Evolutionary conservation across 2,113 vertebrate species (phyloP).

Genomic region (Craseonycteris thonglongyai): DNA sequence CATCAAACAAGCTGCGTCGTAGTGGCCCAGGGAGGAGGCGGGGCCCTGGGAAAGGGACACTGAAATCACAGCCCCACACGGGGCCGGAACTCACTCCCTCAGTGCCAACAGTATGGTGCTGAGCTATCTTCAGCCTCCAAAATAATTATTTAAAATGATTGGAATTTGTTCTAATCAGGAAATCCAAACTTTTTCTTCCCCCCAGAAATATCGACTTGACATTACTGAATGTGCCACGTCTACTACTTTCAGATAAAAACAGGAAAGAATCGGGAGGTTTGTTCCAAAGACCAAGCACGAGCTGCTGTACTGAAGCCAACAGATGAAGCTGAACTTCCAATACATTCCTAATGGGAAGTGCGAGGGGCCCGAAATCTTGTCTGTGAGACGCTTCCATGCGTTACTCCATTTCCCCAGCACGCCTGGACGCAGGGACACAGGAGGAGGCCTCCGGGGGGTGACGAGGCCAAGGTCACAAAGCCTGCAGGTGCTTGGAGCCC

Average conservation of each 20-base stretch:
- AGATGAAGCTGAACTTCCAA: not conserved
- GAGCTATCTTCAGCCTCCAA: conserved; percentile 49
- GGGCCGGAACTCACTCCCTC: conserved; percentile 46
- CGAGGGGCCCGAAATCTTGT: not conserved
- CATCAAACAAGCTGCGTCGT: conserved; percentile 52
- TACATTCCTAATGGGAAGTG: not conserved
- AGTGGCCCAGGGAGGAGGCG: no score
- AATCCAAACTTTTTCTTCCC: not conserved
- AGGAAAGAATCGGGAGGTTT: conserved; percentile 13
- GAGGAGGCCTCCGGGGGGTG: no score
- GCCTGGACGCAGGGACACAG: no score
- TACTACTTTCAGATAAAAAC: not conserved
- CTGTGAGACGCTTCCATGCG: not conserved
- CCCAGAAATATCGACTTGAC: not conserved
- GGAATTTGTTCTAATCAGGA: conserved; percentile 48
- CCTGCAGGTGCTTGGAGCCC: no score
- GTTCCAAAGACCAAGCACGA: not conserved
- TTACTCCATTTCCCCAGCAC: not conserved
- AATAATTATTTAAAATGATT: conserved; percentile 52
- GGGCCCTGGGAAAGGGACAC: no score
- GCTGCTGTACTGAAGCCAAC: not conserved
- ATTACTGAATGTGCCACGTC: not conserved
- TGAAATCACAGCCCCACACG: conserved; percentile 4
- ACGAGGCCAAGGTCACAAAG: not conserved
- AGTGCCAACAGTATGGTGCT: not conserved